phyloP scores from a whole-genome alignment of 2,888 invertebrate species.

The Caenorhabditis japonica region DNA sequence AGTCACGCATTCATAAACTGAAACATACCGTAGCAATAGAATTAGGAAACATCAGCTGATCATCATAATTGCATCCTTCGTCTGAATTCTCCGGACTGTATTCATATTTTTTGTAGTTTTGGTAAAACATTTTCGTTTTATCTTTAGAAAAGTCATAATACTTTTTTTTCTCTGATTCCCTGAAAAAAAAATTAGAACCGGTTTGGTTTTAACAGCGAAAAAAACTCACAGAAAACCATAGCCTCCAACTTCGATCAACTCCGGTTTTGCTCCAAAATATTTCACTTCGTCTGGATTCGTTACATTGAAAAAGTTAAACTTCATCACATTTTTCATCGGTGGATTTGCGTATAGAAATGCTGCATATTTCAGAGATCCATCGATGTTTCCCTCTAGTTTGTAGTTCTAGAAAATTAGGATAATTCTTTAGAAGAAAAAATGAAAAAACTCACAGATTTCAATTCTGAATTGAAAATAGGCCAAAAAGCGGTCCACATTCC shows the following conservation, averaged over 20 bases:
- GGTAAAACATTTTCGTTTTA: slow-evolving; percentile 56
- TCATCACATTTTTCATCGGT: slow-evolving; percentile 51
- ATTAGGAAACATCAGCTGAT: slow-evolving; percentile 61
- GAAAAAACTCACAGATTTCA: slow-evolving; percentile 18
- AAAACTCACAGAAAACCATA: slow-evolving; percentile 59
- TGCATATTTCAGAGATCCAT: slow-evolving; percentile 39
- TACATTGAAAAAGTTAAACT: slow-evolving; percentile 66
- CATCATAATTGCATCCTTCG: slow-evolving; percentile 59
- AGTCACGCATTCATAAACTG: background rate
- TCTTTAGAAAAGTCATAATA: slow-evolving; percentile 54
- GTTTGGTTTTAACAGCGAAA: background rate
- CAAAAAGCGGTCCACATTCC: slow-evolving; percentile 30
- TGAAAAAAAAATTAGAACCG: slow-evolving; percentile 42
- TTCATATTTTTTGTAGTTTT: slow-evolving; percentile 66
- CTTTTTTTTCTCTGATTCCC: slow-evolving; percentile 65
- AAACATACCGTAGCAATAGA: slow-evolving; percentile 52
- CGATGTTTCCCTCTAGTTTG: slow-evolving; percentile 19
- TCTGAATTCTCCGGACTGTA: slow-evolving; percentile 50
- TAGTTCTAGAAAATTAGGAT: slow-evolving; percentile 17
- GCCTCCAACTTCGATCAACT: slow-evolving; percentile 60
- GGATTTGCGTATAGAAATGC: slow-evolving; percentile 45
- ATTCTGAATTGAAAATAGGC: slow-evolving; percentile 36
- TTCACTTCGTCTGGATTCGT: slow-evolving; percentile 63
- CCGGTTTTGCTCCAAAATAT: slow-evolving; percentile 61
- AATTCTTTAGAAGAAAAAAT: background rate